Evolutionary conservation across 2,797 vertebrate species (phyloP).

Genomic region (Alfaro cultratus): DNA sequence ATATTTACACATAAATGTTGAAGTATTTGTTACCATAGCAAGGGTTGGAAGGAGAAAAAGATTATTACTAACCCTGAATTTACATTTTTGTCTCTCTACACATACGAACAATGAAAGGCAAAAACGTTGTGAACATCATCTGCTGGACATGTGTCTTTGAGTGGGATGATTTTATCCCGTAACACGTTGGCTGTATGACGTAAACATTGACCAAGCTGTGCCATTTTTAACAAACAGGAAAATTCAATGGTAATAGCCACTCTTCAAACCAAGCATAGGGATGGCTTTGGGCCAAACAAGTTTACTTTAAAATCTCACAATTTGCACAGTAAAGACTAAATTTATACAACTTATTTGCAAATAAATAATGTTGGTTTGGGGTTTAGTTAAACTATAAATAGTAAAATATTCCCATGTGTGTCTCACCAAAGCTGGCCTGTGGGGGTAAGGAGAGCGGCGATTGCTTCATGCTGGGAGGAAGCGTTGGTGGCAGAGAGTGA

Average conservation of each 20-base stretch:
- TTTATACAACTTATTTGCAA: neutral
- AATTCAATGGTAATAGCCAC: too few relatives aligned
- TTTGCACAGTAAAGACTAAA: neutral
- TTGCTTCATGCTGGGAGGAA: conserved; percentile 94
- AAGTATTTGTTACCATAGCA: neutral
- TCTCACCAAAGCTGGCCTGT: conserved; percentile 86
- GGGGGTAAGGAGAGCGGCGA: conserved; percentile 85
- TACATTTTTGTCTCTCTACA: neutral
- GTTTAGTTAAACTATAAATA: neutral
- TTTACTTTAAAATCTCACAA: too few relatives aligned
- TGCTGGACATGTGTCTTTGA: neutral
- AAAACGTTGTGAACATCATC: neutral
- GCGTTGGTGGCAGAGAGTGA: conserved; percentile 89
- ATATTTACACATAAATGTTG: neutral
- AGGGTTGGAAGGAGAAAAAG: neutral
- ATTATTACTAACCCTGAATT: neutral
- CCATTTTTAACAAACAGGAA: too few relatives aligned
- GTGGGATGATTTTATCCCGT: too few relatives aligned
- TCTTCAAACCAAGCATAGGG: too few relatives aligned
- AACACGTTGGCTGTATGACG: too few relatives aligned
- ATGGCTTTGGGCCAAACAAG: too few relatives aligned
- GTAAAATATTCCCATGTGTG: neutral
- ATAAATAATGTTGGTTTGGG: neutral
- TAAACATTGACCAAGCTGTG: too few relatives aligned
- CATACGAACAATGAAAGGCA: neutral